Evolutionary conservation across 2,888 invertebrate species (phyloP), one percentile per base, ranked within the genome.

Genomic region (Kryphioiulus occultus): DNA sequence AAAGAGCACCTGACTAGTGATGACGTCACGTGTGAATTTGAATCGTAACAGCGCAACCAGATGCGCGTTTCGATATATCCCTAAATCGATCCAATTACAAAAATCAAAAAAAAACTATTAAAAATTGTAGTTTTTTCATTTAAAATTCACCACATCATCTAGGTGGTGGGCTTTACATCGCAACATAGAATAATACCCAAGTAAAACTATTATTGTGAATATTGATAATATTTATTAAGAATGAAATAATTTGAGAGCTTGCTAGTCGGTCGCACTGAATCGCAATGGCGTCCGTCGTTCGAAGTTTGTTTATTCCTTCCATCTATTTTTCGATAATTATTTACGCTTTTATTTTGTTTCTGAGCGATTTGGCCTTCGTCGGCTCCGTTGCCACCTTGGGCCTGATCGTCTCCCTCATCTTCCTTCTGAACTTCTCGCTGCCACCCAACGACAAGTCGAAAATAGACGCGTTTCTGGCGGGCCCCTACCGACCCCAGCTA

Each of bases 401-500:
- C 0, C 32, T 68, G 15, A 44, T 53, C n/a, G 32, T 86, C 22
- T 86, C 86, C 4, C 30, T 47, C 30, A 35, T 87, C 0, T 30
- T 84, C 17, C 26, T 87, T 0, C 59, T 85, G 22, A 83, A 83
- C n/a, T 88, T 39, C 12, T 39, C 86, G 15, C 44, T 87, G 86
- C 85, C 85, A 26, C 85, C 87, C 15, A 82, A 47, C 12, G 47
- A 68, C 7, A 85, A 82, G 10, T 26, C 22, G 17, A 47, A 87
- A 44, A 87, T 87, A n/a, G 88, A 88, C n/a, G 53, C 44, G 5
- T 68, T 88, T 9, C 26, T 88, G 42, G 35, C 35, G 15, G 32
- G 53, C 30, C 84, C 87, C 4, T 0, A 5, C 5, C 17, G 15
- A 9, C 0, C 32, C 1, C 19, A n/a, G 0, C 22, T 30, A 4